Percentiles rank a stretch among this genome's conserved stretches.
Conservation (phyloP, 2,797 vertebrate genomes). For the Tolypeutes matacus region DNA sequence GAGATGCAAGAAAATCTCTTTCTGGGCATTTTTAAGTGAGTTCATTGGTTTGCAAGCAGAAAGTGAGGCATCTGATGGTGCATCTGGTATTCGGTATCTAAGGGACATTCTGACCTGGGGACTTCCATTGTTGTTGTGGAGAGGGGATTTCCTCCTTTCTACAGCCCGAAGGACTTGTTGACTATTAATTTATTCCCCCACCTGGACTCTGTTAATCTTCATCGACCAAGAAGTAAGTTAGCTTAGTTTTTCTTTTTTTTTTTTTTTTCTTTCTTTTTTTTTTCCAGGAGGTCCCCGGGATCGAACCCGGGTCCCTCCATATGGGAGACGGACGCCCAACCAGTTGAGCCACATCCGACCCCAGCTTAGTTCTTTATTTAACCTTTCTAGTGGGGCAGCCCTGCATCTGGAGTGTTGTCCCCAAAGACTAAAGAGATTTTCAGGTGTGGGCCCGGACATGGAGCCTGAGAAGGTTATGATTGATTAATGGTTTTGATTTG, state of each 20-base stretch:
- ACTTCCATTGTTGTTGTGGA: neutral
- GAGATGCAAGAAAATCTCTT: neutral
- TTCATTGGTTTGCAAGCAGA: neutral
- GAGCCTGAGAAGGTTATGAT: conserved; percentile 30
- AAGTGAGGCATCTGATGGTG: neutral
- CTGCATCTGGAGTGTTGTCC: conserved; percentile 31
- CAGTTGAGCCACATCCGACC: too few species aligned
- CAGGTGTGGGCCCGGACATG: neutral
- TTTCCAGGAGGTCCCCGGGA: too few species aligned
- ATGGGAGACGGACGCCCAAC: too few species aligned
- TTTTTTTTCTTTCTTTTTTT: too few species aligned
- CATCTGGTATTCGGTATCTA: neutral
- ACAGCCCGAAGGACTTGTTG: neutral
- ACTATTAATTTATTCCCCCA: neutral
- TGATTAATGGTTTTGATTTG: conserved; percentile 68
- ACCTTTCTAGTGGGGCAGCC: conserved; percentile 24
- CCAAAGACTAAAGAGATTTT: conserved; percentile 48
- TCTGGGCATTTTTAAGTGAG: neutral
- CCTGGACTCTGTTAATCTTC: neutral
- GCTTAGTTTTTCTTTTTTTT: conserved; percentile 34
- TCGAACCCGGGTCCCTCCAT: too few species aligned
- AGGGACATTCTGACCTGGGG: neutral
- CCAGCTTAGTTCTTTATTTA: conserved; percentile 58
- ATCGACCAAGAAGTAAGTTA: conserved; percentile 4
- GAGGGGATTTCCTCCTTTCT: conserved; percentile 21